Evolutionary conservation across 2,113 vertebrate genomes (phyloP).

Genomic region (Ictidomys tridecemlineatus): DNA sequence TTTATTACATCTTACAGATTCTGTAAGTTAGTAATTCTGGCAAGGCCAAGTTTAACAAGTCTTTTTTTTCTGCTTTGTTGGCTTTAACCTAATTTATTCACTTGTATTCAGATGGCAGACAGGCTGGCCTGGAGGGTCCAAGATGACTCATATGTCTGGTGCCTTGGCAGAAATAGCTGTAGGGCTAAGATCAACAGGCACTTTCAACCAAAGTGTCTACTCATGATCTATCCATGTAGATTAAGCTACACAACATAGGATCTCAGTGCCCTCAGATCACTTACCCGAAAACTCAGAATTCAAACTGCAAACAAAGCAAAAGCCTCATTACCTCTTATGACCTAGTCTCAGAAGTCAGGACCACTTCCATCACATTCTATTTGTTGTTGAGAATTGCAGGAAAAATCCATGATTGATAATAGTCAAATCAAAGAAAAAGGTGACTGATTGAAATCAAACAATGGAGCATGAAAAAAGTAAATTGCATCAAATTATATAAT

Average conservation of each 20-base stretch:
- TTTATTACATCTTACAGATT: not conserved
- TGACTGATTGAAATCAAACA: not conserved
- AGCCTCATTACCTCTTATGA: not conserved
- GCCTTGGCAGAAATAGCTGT: not conserved
- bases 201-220: not conserved
- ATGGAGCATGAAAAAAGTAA: not conserved
- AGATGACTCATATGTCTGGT: not conserved
- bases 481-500: slow-evolving; percentile 4
- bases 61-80: not conserved
- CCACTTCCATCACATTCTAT: not conserved
- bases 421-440: not conserved
- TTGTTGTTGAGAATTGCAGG: not conserved
- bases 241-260: not conserved
- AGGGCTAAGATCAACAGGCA: not conserved
- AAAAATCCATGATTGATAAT: not conserved
- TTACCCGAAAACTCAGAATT: not conserved
- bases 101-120: not conserved
- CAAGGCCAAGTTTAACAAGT: not conserved
- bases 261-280: not conserved
- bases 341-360: not conserved
- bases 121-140: not conserved
- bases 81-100: not conserved
- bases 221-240: not conserved
- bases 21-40: not conserved
- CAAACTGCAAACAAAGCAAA: not conserved